These are phyloP conservation scores for Harlomillsia oculata DNA, from an alignment of 1,140 invertebrate genomes.

Conservation along the genomic window DNA sequence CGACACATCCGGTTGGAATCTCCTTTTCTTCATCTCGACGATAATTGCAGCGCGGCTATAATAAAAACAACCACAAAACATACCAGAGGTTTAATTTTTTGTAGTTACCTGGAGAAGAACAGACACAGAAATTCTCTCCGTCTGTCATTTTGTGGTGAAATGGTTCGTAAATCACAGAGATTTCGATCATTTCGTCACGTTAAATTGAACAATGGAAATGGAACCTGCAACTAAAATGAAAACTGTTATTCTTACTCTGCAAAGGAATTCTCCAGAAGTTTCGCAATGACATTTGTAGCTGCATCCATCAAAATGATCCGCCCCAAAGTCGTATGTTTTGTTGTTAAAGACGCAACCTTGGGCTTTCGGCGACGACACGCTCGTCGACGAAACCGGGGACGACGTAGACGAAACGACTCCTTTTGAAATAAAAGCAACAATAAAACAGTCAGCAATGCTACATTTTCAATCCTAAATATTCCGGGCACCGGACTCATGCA, in stretches of 20 bases:
- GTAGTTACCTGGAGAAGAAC: no score
- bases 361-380: slow-evolving; percentile 16
- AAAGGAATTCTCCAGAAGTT: slow-evolving; percentile 39
- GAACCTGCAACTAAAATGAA: slow-evolving; percentile 3
- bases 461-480: slow-evolving; percentile 5
- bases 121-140: no score
- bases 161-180: no score
- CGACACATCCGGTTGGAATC: slow-evolving; percentile 34
- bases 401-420: slow-evolving; percentile 24
- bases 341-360: slow-evolving; percentile 40
- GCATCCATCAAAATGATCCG: slow-evolving; percentile 41
- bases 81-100: no score
- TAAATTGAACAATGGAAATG: slow-evolving; percentile 18
- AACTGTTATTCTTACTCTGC: slow-evolving; percentile 35
- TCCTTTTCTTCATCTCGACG: slow-evolving; percentile 31
- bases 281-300: slow-evolving; percentile 41
- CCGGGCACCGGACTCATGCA: no score
- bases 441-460: not conserved
- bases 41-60: slow-evolving; percentile 32
- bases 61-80: slow-evolving; percentile 1
- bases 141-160: no score
- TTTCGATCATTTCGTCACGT: not conserved
- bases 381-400: slow-evolving; percentile 19
- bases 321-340: slow-evolving; percentile 39
- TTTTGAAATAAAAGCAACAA: slow-evolving; percentile 18